A percentile compares a stretch with the other conserved stretches of the same genome.
Conservation (phyloP, 2,113 vertebrate species). For the Tichodroma muraria region DNA sequence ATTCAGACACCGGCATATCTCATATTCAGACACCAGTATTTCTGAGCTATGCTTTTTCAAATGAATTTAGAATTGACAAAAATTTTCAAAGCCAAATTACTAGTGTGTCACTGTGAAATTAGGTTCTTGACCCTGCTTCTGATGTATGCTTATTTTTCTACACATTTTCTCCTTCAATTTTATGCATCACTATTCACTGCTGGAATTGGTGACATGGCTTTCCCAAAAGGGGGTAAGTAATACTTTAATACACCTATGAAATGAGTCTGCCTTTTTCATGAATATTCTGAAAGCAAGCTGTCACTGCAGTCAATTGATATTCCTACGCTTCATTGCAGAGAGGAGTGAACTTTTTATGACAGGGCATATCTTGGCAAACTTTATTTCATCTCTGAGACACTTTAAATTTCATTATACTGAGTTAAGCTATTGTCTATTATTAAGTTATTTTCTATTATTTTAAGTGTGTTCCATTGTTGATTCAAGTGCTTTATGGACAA, state of each 20-base stretch:
- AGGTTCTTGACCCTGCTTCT: constrained; percentile 98
- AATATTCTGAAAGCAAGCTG: constrained; percentile 95
- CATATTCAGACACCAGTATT: constrained; percentile 81
- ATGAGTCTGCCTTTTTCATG: constrained; percentile 88
- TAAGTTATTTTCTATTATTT: constrained; percentile 68
- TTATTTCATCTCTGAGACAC: constrained; percentile 62
- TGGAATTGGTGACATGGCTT: constrained; percentile 82
- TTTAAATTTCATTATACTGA: constrained; percentile 54
- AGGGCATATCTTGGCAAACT: constrained; percentile 69
- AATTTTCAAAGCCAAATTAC: constrained; percentile 98
- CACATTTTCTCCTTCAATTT: constrained; percentile 94
- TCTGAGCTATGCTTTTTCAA: constrained; percentile 85
- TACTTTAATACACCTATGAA: constrained; percentile 97
- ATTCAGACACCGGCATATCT: constrained; percentile 85
- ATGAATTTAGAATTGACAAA: constrained; percentile 98
- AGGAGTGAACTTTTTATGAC: constrained; percentile 66
- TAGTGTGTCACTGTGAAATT: constrained; percentile 98
- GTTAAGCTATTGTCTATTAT: constrained; percentile 62
- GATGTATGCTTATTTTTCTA: constrained; percentile 98
- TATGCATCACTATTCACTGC: constrained; percentile 89
- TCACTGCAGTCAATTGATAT: constrained; percentile 88
- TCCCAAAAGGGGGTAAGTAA: constrained; percentile 89
- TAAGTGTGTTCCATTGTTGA: constrained; percentile 50
- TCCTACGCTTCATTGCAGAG: constrained; percentile 70
- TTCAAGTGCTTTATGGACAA: constrained; percentile 5